Evolutionary conservation across 2,113 vertebrate genomes (phyloP).

Genomic region (Prietella phreatophila): DNA sequence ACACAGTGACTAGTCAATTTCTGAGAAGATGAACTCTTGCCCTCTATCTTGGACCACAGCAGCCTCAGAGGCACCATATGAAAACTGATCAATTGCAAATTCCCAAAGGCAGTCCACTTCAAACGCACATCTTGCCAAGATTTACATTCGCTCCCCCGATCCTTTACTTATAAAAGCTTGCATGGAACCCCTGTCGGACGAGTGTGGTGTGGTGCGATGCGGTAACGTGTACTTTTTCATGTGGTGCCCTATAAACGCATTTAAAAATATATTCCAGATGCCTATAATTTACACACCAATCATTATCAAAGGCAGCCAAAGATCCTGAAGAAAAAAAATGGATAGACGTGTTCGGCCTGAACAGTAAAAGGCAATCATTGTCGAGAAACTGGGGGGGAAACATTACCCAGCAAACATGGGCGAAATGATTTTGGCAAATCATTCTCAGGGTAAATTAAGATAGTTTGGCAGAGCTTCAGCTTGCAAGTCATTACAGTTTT

Average conservation of each 20-base stretch:
- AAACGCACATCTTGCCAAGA: slow-evolving; percentile 46
- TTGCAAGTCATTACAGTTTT: slow-evolving; percentile 28
- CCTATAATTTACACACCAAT: not conserved
- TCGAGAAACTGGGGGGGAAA: not conserved
- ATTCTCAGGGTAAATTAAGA: slow-evolving; percentile 40
- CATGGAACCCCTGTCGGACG: slow-evolving; percentile 17
- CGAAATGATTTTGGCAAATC: slow-evolving; percentile 37
- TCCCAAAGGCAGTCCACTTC: slow-evolving; percentile 46
- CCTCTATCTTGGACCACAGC: not conserved
- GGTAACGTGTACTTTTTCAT: slow-evolving; percentile 35
- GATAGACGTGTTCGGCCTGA: slow-evolving; percentile 11
- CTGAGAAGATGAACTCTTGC: not conserved
- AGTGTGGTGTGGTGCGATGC: not conserved
- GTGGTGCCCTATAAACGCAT: slow-evolving; percentile 6
- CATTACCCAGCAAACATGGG: slow-evolving; percentile 24
- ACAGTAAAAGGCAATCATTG: slow-evolving; percentile 26
- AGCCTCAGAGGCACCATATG: slow-evolving; percentile 36
- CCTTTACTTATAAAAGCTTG: slow-evolving; percentile 8
- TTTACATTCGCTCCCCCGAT: slow-evolving; percentile 46
- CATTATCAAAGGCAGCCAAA: slow-evolving; percentile 19
- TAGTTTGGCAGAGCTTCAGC: slow-evolving; percentile 14
- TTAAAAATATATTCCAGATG: slow-evolving; percentile 33
- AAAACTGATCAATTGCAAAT: slow-evolving; percentile 53
- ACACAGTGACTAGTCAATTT: not conserved
- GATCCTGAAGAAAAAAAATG: not conserved